Percentiles rank a stretch among this genome's conserved stretches.
Evolutionary conservation across 2,797 vertebrate genomes (phyloP).

Genomic region (Melanotaenia maccullochi): DNA sequence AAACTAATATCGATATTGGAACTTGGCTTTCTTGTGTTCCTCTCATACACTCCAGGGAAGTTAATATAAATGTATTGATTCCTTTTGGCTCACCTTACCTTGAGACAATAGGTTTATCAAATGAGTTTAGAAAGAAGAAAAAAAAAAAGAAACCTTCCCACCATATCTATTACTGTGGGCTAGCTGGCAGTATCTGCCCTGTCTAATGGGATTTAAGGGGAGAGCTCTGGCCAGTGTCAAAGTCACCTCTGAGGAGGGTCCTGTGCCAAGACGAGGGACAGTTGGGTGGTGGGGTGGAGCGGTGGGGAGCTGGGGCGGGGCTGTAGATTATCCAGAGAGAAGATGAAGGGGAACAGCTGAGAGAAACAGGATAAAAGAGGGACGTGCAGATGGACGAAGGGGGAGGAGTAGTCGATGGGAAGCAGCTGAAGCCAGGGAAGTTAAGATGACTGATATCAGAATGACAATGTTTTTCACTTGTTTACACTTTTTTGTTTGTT

Average conservation of each 20-base stretch:
- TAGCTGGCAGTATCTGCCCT: constrained; percentile 47
- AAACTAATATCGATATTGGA: constrained; percentile 30
- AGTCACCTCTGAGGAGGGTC: constrained; percentile 81
- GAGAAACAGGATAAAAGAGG: constrained; percentile 46
- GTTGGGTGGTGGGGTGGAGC: constrained; percentile 36
- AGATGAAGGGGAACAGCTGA: constrained; percentile 75
- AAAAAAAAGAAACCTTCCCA: constrained; percentile 21
- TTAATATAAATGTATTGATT: constrained; percentile 57
- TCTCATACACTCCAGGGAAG: constrained; percentile 16
- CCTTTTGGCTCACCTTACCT: constrained; percentile 13
- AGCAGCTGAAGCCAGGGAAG: constrained; percentile 14
- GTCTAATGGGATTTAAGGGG: constrained; percentile 71
- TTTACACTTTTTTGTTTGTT: not conserved
- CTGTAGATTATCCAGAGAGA: constrained; percentile 62
- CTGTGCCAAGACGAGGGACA: constrained; percentile 72
- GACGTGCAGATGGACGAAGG: constrained; percentile 1
- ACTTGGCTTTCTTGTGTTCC: constrained; percentile 5
- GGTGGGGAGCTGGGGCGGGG: constrained; percentile 23
- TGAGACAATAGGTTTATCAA: constrained; percentile 40
- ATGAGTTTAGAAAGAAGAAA: constrained; percentile 20
- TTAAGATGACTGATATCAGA: not conserved
- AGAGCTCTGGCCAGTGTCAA: constrained; percentile 75
- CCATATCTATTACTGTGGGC: constrained; percentile 41
- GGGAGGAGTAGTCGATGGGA: not conserved
- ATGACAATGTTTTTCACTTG: not conserved